Conservation (phyloP, 1,140 invertebrate species). For the Danaus melanippus region DNA sequence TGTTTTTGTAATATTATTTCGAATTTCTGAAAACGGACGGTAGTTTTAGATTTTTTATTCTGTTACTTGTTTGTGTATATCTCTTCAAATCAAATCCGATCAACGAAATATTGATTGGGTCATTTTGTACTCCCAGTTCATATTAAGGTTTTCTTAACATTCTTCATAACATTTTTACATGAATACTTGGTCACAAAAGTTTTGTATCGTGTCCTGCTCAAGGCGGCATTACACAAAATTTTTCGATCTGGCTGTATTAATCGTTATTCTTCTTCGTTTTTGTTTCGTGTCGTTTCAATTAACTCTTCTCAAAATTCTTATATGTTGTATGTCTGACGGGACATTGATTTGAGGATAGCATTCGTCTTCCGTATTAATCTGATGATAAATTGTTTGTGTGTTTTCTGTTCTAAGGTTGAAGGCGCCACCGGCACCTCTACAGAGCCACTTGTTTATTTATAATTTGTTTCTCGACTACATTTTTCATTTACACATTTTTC, state of each 20-base stretch:
- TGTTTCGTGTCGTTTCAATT: no score
- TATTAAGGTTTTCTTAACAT: neutral
- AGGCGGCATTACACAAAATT: neutral
- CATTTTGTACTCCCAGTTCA: conserved; percentile 8
- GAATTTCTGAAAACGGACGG: conserved; percentile 31
- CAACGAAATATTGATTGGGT: conserved; percentile 30
- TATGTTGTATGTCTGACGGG: conserved; percentile 17
- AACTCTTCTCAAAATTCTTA: neutral
- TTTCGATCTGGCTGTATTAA: no score
- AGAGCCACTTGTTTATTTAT: conserved; percentile 13
- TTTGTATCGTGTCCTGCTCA: neutral
- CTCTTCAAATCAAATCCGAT: conserved; percentile 32
- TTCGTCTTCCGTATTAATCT: conserved; percentile 11
- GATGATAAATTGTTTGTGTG: conserved; percentile 22
- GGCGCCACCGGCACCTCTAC: conserved; percentile 19
- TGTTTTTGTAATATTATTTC: conserved; percentile 20
- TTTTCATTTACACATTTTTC: no score
- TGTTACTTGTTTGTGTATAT: conserved; percentile 4
- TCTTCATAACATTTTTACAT: neutral
- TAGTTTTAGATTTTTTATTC: neutral
- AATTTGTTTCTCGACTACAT: no score
- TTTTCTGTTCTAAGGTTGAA: conserved; percentile 31
- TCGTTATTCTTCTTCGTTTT: no score
- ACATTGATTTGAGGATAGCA: conserved; percentile 18
- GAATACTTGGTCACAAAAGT: neutral